A percentile compares a stretch with the other conserved stretches of the same genome.
Conservation (phyloP, 2,113 vertebrate species). For the Pandion haliaetus region DNA sequence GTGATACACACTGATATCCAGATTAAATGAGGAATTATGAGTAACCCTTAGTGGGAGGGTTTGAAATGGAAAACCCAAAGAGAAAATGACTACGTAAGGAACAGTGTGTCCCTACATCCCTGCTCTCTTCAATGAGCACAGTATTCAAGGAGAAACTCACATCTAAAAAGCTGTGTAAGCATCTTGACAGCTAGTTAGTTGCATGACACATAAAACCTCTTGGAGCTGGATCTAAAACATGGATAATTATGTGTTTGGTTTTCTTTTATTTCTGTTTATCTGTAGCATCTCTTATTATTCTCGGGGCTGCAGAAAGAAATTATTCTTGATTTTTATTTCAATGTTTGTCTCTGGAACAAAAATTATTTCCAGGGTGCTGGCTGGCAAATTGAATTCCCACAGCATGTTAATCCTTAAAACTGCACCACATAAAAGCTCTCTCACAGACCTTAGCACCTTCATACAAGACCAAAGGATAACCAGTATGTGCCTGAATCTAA, state of each 20-base stretch:
- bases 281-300: slow-evolving; percentile 15
- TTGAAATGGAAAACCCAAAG: neutral
- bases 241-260: neutral
- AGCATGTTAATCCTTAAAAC: neutral
- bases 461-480: neutral
- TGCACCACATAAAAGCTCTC: neutral
- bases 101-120: neutral
- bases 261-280: slow-evolving; percentile 32
- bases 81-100: neutral
- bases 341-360: neutral
- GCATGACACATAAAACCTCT: slow-evolving; percentile 44
- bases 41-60: neutral
- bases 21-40: slow-evolving; percentile 1
- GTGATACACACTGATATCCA: neutral
- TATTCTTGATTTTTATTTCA: slow-evolving; percentile 23
- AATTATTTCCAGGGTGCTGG: neutral
- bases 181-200: slow-evolving; percentile 11
- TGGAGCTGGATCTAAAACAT: slow-evolving; percentile 25
- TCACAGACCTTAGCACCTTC: neutral
- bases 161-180: slow-evolving; percentile 27
- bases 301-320: neutral
- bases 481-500: neutral
- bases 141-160: neutral
- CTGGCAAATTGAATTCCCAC: neutral
- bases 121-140: neutral